Evolutionary conservation across 2,797 vertebrate species (phyloP), one percentile per base, ranked within the genome.

Genomic region (Schizopygopsis pylzovi): DNA sequence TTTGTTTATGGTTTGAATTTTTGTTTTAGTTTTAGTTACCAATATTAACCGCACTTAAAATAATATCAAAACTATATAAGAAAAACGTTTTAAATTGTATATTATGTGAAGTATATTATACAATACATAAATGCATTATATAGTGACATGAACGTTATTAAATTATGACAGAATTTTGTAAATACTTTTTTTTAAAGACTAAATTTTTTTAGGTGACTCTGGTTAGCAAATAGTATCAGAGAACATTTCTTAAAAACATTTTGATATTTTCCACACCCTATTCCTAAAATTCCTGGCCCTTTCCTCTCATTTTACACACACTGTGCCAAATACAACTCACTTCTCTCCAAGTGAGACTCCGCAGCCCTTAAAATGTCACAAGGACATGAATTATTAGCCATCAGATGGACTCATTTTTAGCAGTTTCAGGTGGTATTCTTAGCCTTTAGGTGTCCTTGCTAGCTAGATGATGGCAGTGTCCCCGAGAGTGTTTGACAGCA

Each of bases 341-440:
- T 15, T 22, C 68, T 82, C 56, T 79, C 79, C 75, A 63, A 52
- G 73, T 87, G 25, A 84, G 22, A 85, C 70, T 61, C 82, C 77
- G 41, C 87, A 76, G 87, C 79, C 89, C 83, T 93, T 85, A 89
- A 93, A 91, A 85, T 89, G 90, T 89, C 91, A 88, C 8, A 41
- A 67, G 15, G 72, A 63, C 75, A 77, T 85, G 82, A 92, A 89
- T 91, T 89, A 91, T 79, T 56, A 83, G 65, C 89, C 87, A 89
- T 88, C 82, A 54, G 56, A 47, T 73, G n/a, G 43, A 61, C 84
- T 86, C 91, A 90, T 93, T 93, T 92, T 92, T 92, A 92, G n/a
- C n/a, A n/a, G 0, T 71, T 79, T 81, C n/a, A n/a, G 52, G 54
- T 79, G 77, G 39, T 91, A 90, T 93, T 93, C 91, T 91, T 92